phyloP scores from a whole-genome alignment of 1,140 invertebrate species.

The Drosophila paulistorum region DNA sequence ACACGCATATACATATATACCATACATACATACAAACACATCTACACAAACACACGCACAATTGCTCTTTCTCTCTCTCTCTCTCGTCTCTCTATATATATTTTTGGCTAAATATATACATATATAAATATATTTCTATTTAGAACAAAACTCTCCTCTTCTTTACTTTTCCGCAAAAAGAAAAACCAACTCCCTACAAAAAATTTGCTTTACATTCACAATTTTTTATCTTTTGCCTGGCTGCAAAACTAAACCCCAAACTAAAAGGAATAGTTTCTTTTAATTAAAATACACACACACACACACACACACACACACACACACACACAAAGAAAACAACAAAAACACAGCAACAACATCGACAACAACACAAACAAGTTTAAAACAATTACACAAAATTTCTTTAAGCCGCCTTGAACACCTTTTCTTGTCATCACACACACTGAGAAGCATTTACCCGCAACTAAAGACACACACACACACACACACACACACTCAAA shows the following conservation, averaged over 20 bases:
- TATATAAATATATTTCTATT: constrained; percentile 27
- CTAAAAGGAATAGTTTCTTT: constrained; percentile 84
- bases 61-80: constrained; percentile 51
- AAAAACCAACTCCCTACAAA: not conserved
- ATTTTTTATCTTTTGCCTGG: constrained; percentile 56
- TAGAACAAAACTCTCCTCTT: constrained; percentile 46
- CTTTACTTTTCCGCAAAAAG: constrained; percentile 16
- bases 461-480: no score
- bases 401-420: constrained; percentile 35
- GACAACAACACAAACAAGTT: constrained; percentile 35
- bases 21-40: not conserved
- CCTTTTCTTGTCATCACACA: not conserved
- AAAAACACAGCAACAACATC: constrained; percentile 29
- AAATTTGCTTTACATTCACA: constrained; percentile 60
- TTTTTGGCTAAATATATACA: constrained; percentile 1
- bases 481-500: not conserved
- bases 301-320: no score
- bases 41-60: constrained; percentile 17
- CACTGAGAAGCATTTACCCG: no score
- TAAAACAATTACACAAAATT: constrained; percentile 30
- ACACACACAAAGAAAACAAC: no score
- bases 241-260: constrained; percentile 39
- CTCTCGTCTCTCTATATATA: constrained; percentile 19
- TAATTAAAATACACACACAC: constrained; percentile 29
- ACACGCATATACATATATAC: constrained; percentile 25